phyloP scores from a whole-genome alignment of 2,113 vertebrate genomes.

The Dasyprocta punctata region DNA sequence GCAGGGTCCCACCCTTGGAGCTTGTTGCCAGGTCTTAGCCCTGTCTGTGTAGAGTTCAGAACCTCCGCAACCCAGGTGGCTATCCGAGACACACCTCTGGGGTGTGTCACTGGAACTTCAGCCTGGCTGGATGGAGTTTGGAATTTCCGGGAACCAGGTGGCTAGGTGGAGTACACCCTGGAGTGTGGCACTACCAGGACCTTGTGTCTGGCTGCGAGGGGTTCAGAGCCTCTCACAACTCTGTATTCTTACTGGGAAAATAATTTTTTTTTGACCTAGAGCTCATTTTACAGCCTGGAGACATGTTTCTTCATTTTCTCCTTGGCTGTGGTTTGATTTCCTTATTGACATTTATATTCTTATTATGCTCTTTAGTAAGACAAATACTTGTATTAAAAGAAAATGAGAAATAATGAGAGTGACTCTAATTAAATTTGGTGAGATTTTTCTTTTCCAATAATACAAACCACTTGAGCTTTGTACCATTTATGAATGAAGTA shows the following conservation, averaged over 20 bases:
- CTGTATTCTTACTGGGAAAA: not conserved
- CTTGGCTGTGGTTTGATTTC: slow-evolving; percentile 52
- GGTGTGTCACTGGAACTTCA: too few species aligned
- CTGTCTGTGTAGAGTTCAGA: too few species aligned
- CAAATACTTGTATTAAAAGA: slow-evolving; percentile 63
- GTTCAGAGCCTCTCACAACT: too few species aligned
- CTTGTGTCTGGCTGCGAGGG: too few species aligned
- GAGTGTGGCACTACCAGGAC: too few species aligned
- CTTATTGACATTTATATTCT: slow-evolving; percentile 61
- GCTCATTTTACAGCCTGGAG: slow-evolving; percentile 26
- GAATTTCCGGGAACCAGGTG: too few species aligned
- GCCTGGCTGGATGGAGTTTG: too few species aligned
- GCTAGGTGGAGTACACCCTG: too few species aligned
- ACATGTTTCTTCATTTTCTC: slow-evolving; percentile 52
- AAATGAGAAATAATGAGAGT: slow-evolving; percentile 60
- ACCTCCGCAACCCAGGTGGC: too few species aligned
- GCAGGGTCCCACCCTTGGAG: too few species aligned
- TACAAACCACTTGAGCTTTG: slow-evolving; percentile 61
- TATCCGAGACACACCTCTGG: too few species aligned
- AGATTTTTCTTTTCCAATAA: slow-evolving; percentile 54
- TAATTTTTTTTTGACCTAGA: not conserved
- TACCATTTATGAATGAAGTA: slow-evolving; percentile 41
- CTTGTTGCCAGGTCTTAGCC: too few species aligned
- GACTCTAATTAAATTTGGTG: slow-evolving; percentile 66
- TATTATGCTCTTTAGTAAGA: slow-evolving; percentile 59